Evolutionary conservation across 2,888 invertebrate genomes (phyloP).

Genomic region (Timema cristinae): DNA sequence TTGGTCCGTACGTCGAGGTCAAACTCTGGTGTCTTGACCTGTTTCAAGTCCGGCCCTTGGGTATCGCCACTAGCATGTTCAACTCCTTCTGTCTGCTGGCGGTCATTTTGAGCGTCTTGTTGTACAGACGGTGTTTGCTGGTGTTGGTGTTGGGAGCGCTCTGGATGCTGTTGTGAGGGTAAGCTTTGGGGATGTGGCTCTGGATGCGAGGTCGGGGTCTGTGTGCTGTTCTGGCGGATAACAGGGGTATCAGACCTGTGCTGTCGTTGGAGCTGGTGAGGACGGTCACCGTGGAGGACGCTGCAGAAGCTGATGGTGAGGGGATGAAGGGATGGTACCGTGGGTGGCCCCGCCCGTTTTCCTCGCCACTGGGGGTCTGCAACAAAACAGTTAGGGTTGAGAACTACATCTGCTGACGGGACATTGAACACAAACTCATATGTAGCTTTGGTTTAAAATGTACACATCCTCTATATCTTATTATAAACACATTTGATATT

Average conservation of each 20-base stretch:
- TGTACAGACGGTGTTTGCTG: conserved; percentile 32
- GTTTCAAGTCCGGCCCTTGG: conserved; percentile 33
- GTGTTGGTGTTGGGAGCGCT: conserved; percentile 13
- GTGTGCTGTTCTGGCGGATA: neutral
- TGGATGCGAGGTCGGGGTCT: neutral
- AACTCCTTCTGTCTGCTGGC: conserved; percentile 35
- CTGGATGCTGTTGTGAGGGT: neutral
- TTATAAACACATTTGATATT: too few species aligned
- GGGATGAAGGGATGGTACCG: neutral
- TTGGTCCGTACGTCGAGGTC: too few species aligned
- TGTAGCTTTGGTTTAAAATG: too few species aligned
- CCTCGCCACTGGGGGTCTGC: conserved; percentile 2
- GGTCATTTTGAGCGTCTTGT: conserved; percentile 28
- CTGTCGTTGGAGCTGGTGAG: conserved; percentile 17
- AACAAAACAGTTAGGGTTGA: neutral
- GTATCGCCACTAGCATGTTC: conserved; percentile 36
- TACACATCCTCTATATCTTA: too few species aligned
- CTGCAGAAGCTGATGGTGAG: conserved; percentile 17
- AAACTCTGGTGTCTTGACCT: too few species aligned
- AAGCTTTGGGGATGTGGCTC: conserved; percentile 6
- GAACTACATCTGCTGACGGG: too few species aligned
- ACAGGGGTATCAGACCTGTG: neutral
- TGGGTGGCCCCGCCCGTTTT: neutral
- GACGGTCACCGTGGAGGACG: conserved; percentile 18
- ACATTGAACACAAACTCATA: too few species aligned